A percentile compares a stretch with the other conserved stretches of the same genome.
These are phyloP conservation scores for Meliscaeva auricollis DNA, from an alignment of 2,888 invertebrate species.

Conservation along the genomic window DNA sequence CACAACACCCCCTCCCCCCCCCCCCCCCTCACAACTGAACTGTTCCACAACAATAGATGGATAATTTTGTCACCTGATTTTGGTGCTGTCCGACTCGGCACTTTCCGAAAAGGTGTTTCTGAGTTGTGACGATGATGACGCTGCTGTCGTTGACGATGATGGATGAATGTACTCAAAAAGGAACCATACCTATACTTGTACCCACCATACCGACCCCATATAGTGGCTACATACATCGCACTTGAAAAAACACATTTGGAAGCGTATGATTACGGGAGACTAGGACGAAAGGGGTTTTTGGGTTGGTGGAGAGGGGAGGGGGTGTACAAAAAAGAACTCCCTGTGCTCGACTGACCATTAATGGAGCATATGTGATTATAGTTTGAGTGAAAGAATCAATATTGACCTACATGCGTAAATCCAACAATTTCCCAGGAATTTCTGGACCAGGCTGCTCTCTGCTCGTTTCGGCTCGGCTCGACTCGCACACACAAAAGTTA, in stretches of 20 bases:
- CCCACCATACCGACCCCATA: background rate
- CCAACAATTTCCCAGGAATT: conserved; percentile 74
- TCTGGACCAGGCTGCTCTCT: conserved; percentile 56
- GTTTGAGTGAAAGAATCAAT: conserved; percentile 76
- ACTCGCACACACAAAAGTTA: conserved; percentile 66
- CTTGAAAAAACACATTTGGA: background rate
- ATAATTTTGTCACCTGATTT: conserved; percentile 73
- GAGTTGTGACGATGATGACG: conserved; percentile 36
- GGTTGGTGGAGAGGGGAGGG: too few species aligned
- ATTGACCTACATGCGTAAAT: conserved; percentile 77
- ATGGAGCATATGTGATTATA: conserved; percentile 77
- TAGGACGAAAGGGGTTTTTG: too few species aligned
- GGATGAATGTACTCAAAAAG: conserved; percentile 62
- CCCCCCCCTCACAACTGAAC: background rate
- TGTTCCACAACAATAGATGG: conserved; percentile 62
- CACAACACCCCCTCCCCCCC: background rate
- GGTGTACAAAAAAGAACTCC: conserved; percentile 33
- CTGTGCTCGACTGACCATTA: conserved; percentile 68
- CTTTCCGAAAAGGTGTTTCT: conserved; percentile 59
- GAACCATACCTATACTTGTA: background rate
- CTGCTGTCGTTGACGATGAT: conserved; percentile 67
- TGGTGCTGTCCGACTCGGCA: conserved; percentile 34
- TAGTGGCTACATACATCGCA: conserved; percentile 13
- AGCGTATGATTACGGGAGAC: background rate
- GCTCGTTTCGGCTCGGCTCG: background rate